Evolutionary conservation across 1,140 invertebrate species (phyloP).

Genomic region (Elymnias hypermnestra): DNA sequence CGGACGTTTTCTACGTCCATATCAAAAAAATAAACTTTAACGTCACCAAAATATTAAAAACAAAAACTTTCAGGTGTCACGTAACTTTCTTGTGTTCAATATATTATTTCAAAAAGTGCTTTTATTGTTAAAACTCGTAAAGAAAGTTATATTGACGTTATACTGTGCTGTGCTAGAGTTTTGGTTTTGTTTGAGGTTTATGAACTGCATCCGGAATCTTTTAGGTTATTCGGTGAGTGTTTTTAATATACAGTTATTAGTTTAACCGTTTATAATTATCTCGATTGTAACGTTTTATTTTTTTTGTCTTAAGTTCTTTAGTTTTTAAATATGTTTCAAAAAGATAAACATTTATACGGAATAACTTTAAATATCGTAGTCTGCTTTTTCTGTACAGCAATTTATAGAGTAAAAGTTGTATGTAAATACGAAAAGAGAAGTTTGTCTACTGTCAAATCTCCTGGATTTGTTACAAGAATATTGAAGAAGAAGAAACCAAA

Average conservation of each 20-base stretch:
- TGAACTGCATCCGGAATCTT: slow-evolving; percentile 38
- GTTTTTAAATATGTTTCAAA: too few relatives aligned
- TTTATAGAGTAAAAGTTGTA: too few relatives aligned
- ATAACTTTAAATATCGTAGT: too few relatives aligned
- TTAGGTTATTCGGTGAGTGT: slow-evolving; percentile 40
- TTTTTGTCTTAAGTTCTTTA: too few relatives aligned
- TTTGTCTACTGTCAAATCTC: too few relatives aligned
- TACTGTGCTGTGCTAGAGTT: slow-evolving; percentile 25
- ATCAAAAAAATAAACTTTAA: slow-evolving; percentile 2
- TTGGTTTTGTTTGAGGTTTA: slow-evolving; percentile 29
- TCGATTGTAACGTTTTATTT: not conserved
- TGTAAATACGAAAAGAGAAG: too few relatives aligned
- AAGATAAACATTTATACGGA: too few relatives aligned
- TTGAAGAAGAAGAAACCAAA: too few relatives aligned
- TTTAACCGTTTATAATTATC: not conserved
- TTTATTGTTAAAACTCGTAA: not conserved
- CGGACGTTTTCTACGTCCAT: slow-evolving; percentile 23
- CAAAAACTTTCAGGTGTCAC: not conserved
- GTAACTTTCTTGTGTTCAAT: not conserved
- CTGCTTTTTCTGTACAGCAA: too few relatives aligned
- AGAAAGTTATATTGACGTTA: not conserved
- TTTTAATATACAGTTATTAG: slow-evolving; percentile 16
- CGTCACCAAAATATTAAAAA: slow-evolving; percentile 3
- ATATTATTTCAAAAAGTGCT: not conserved
- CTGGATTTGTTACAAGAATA: too few relatives aligned